Base-by-base conservation (phyloP, 2,888 invertebrate genomes). In the Teleiodes luculella region DNA sequence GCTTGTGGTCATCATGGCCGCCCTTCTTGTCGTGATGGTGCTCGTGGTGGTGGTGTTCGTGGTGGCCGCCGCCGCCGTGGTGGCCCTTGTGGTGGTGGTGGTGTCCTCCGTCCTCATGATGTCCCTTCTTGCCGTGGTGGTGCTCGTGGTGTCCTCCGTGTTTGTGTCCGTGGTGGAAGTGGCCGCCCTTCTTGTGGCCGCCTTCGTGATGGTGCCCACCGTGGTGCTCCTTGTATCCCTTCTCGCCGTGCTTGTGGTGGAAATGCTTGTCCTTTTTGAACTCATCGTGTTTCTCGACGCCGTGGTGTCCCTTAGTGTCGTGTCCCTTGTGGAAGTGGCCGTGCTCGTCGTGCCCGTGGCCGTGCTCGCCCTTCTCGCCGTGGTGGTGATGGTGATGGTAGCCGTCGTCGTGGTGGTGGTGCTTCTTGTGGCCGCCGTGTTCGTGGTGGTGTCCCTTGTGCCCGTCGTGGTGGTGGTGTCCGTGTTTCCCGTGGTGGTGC, bases 231-330 rank as follows among this genome's bases (percentile, higher is more conserved):
- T 95, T 93, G 72, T 92, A 92, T 0, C 94, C 95, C 63, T 93
- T 92, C 64, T 94, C 94, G 62, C 95, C 95, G 70, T 95, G 93
- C 76, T 95, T 95, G 65, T 96, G 94, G 78, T 93, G 95, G 92
- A 95, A 95, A 79, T 96, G 94, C 71, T 95, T 95, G 71, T 95
- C 94, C 78, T 96, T 95, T 74, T 95, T 94, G 87, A 92, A 95
- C 79, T 96, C 96, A 80, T 96, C 95, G 63, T 94, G 86, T 72
- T 96, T 95, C 82, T 95, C 95, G 5, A 95, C 90, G 64, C 95
- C 94, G 72, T 96, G 96, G 68, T 95, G 95, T 60, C 96, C 95
- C 73, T 96, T 95, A 58, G 95, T 95, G 79, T 93, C 94, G 82
- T 96, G 95, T 0, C 95, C 96, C 74, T 96, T 96, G 66, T 94